These are phyloP conservation scores for Trialeurodes vaporariorum DNA, from an alignment of 1,140 invertebrate species.

Conservation along the genomic window DNA sequence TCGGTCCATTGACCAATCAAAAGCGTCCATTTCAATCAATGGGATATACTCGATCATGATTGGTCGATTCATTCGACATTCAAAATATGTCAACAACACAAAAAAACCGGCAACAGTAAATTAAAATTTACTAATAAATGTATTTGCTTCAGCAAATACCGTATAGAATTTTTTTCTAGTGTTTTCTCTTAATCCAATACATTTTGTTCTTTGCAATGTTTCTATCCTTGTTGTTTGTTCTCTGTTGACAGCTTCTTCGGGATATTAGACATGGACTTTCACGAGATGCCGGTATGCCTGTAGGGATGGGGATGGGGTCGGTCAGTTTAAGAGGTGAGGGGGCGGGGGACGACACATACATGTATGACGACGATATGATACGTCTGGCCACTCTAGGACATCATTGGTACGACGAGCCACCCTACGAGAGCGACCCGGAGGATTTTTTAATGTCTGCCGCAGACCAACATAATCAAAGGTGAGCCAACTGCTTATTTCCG, in stretches of 20 bases:
- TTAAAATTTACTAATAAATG: no score
- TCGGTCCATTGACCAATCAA: no score
- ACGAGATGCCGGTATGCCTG: constrained; percentile 51
- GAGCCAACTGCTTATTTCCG: constrained; percentile 5
- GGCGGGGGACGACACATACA: constrained; percentile 71
- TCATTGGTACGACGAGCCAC: constrained; percentile 83
- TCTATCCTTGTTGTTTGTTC: constrained; percentile 19
- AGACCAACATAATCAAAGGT: constrained; percentile 42
- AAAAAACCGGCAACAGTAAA: no score
- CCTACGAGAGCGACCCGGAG: constrained; percentile 77
- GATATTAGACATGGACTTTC: constrained; percentile 70
- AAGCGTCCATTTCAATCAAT: no score
- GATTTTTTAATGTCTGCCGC: constrained; percentile 69
- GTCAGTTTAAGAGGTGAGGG: constrained; percentile 47
- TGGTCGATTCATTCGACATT: no score
- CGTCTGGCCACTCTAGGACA: constrained; percentile 38
- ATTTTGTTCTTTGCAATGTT: no score
- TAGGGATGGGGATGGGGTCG: constrained; percentile 51
- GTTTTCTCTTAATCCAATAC: no score
- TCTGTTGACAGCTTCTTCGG: constrained; percentile 60
- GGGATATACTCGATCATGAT: no score
- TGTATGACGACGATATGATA: constrained; percentile 66
- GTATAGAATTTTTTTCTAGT: no score
- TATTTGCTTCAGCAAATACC: no score
- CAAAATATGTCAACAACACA: no score